phyloP scores from a whole-genome alignment of 2,888 invertebrate genomes.

The Philereme vetulata region DNA sequence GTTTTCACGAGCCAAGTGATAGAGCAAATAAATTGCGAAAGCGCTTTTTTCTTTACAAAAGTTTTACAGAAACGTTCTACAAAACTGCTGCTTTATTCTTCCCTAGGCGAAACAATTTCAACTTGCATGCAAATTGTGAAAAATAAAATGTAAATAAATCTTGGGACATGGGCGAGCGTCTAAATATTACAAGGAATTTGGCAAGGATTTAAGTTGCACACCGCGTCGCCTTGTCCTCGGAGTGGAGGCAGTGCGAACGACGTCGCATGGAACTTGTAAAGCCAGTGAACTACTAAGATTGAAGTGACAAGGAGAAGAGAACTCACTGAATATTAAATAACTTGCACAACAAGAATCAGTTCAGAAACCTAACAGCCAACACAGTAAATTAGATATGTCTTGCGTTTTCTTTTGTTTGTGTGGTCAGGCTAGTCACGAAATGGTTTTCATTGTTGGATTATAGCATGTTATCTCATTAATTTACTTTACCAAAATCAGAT shows the following conservation, averaged over 20 bases:
- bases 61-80: constrained; percentile 12
- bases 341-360: too few relatives aligned
- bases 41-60: constrained; percentile 1
- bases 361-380: too few relatives aligned
- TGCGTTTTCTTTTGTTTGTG: too few relatives aligned
- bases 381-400: too few relatives aligned
- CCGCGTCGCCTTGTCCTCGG: constrained; percentile 1
- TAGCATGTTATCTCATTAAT: too few relatives aligned
- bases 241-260: constrained; percentile 12
- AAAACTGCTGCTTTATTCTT: constrained; percentile 16
- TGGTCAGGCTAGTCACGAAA: too few relatives aligned
- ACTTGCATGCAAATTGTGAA: constrained; percentile 29
- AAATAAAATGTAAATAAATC: constrained; percentile 29
- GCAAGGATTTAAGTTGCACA: constrained; percentile 17
- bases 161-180: constrained; percentile 7
- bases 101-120: constrained; percentile 25
- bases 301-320: constrained; percentile 9
- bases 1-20: background rate
- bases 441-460: too few relatives aligned
- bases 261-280: constrained; percentile 14
- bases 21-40: constrained; percentile 5
- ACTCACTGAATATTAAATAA: constrained; percentile 4
- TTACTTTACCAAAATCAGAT: background rate
- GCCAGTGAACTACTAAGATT: constrained; percentile 1
- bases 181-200: constrained; percentile 31